Evolutionary conservation across 2,888 invertebrate genomes (phyloP), one percentile per base, ranked within the genome.

Genomic region (Pantelozetes paolii): DNA sequence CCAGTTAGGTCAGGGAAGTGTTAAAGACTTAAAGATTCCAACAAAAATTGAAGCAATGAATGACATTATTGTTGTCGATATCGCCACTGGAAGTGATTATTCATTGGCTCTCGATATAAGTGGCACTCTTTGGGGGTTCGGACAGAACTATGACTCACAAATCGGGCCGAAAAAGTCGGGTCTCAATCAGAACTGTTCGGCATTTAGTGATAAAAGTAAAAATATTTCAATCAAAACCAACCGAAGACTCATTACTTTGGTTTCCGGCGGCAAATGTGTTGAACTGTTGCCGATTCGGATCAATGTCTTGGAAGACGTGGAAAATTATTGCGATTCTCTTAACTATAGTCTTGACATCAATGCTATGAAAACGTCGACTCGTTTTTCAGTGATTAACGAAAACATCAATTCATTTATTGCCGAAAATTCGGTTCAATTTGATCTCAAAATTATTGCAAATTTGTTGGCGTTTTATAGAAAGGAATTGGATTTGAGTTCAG

Each of bases 41-140:
- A 32, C 40, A 62, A 71, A 62, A 18, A 54, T 30, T 30, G 15
- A 48, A 20, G 28, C 28, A 8, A 28, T 36, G 9, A 36, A 26
- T 59, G 26, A 20, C 2, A 26, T 57, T 20, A 26, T 83, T 81
- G 77, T 82, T 81, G 78, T 77, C 80, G 77, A 82, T 79, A 85
- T 89, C 50, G 86, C 86, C 32, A 90, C 90, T 79, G 92, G 92
- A 0, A 87, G 88, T 20, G 91, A 91, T 82, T 91, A 88, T 80
- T 90, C 90, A 0, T 84, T 91, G 75, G 89, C 88, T 36, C 84
- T 91, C 71, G 84, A 85, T 77, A 81, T 82, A 2, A 80, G 80
- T 71, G 90, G 90, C 30, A 86, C 86, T 78, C 83, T 92, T 40
- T 88, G 88, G 81, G 88, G 89, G 11, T 90, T 91, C 86, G 92